Base-by-base conservation (phyloP, 2,797 vertebrate genomes). In the Sebastes diploproa region DNA sequence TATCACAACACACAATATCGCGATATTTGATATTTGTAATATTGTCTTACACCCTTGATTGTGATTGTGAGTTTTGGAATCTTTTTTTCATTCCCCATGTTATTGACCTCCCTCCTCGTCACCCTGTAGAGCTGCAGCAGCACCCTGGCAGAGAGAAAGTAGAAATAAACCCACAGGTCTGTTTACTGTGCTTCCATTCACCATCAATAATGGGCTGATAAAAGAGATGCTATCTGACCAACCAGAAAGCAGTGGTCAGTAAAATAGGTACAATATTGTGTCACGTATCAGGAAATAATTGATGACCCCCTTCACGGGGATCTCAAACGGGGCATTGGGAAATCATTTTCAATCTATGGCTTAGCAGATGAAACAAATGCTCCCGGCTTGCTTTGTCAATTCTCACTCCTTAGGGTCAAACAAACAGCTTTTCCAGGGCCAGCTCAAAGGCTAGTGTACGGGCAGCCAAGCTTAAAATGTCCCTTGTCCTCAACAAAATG, bases 281-380 rank as follows among this genome's bases (percentile, higher is more conserved):
- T 95, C 95, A 96, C 92, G 90, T 95, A 94, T 95, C 94, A 92
- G 94, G 94, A 96, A 94, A 96, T 96, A 96, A 96, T 96, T 96
- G 95, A 96, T 96, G 96, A 95, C 94, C 94, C 94, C 94, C 90
- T 96, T 96, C 95, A 93, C 90, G 11, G 87, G 90, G 94, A 95
- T 93, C 95, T 95, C 93, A 95, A 94, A 95, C 91, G 56, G 94
- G 91, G 95, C 94, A 91, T 92, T 95, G 94, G 95, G 95, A 96
- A 96, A 96, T 96, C 95, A 96, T 96, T 96, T 96, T 96, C 95
- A 96, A 96, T 96, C 95, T 96, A 95, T 94, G 94, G 93, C 93
- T 96, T 92, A 96, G 95, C 95, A 95, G 95, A 96, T 94, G 96
- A 96, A 96, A 96, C 94, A 95, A 96, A 95, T 94, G 95, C 95